These are phyloP conservation scores for Miniopterus natalensis DNA, from an alignment of 2,113 vertebrate species.

Conservation along the genomic window DNA sequence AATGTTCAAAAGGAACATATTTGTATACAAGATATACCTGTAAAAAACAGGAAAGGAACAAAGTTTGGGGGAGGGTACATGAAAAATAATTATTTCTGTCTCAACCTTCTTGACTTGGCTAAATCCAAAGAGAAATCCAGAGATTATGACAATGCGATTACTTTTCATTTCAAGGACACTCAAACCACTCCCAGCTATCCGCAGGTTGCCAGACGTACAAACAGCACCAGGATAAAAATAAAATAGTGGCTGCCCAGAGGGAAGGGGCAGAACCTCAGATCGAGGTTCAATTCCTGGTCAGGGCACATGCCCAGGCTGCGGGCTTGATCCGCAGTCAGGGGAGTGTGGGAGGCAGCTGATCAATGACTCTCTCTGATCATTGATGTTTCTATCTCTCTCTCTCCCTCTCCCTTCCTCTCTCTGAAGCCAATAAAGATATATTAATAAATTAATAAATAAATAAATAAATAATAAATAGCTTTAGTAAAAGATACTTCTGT, in stretches of 20 bases:
- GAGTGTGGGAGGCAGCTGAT: too few relatives aligned
- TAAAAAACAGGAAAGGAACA: slow-evolving; percentile 25
- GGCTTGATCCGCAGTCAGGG: too few relatives aligned
- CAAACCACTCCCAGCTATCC: slow-evolving; percentile 69
- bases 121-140: slow-evolving; percentile 78
- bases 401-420: too few relatives aligned
- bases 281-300: too few relatives aligned
- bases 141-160: slow-evolving; percentile 48
- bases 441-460: too few relatives aligned
- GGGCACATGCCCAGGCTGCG: too few relatives aligned
- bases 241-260: slow-evolving; percentile 47
- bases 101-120: slow-evolving; percentile 61
- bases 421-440: too few relatives aligned
- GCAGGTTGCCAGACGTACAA: slow-evolving; percentile 62
- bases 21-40: background rate
- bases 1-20: slow-evolving; percentile 8
- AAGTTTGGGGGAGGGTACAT: slow-evolving; percentile 46
- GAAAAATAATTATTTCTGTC: slow-evolving; percentile 70
- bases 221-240: background rate
- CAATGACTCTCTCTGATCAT: too few relatives aligned
- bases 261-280: too few relatives aligned
- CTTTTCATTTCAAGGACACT: slow-evolving; percentile 75
- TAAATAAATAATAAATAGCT: background rate
- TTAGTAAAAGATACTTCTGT: slow-evolving; percentile 73
- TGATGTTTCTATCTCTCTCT: too few relatives aligned